phyloP scores from a whole-genome alignment of 2,113 vertebrate genomes.

The Rhinolophus sinicus region DNA sequence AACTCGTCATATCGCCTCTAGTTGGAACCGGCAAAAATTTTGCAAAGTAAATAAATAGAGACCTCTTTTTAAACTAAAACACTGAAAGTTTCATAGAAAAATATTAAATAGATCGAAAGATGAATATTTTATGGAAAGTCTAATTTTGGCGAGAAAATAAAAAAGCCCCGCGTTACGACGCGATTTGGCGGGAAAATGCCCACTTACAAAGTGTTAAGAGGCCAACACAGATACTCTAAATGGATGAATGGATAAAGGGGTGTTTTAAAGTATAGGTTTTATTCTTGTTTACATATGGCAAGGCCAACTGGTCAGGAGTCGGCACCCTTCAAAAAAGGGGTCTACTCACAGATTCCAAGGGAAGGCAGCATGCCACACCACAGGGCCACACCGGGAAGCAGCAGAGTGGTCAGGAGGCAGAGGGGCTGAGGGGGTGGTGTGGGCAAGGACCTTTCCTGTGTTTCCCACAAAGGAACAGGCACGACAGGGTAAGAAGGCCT shows the following conservation, averaged over 20 bases:
- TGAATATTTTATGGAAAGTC: no score
- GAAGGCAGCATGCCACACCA: not conserved
- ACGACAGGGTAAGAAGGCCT: not conserved
- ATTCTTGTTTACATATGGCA: not conserved
- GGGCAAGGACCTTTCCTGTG: not conserved
- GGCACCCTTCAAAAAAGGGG: not conserved
- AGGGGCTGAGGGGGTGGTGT: no score
- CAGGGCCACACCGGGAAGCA: fast-evolving
- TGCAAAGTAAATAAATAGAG: no score
- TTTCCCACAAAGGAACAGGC: not conserved
- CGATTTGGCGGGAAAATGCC: no score
- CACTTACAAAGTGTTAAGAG: no score
- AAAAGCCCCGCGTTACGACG: no score
- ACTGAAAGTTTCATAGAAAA: no score
- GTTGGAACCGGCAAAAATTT: no score
- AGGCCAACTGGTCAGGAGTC: not conserved
- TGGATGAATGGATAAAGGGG: not conserved
- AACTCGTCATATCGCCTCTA: no score
- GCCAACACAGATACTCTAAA: not conserved
- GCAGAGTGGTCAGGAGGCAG: not conserved
- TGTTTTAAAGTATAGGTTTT: not conserved
- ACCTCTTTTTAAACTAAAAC: no score
- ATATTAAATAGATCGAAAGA: no score
- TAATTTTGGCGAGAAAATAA: no score
- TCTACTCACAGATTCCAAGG: not conserved